Percentiles rank a stretch among this genome's conserved stretches.
Conservation (phyloP, 2,113 vertebrate species). For the Peromyscus californicus region DNA sequence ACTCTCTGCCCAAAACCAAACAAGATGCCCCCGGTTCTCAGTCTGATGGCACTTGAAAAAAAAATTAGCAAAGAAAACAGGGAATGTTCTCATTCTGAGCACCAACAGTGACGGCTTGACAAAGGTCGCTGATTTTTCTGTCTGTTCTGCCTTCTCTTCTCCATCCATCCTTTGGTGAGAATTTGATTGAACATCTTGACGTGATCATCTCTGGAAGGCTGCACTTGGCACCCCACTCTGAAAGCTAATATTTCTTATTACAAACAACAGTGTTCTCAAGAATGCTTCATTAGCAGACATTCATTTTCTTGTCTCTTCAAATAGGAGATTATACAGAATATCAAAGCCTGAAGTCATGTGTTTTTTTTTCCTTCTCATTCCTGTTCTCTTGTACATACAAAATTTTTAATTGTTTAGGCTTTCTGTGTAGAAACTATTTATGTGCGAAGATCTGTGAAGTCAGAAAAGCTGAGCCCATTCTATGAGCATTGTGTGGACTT, state of each 20-base stretch:
- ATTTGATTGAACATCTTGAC: not conserved
- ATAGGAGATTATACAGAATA: not conserved
- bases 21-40: slow-evolving; percentile 68
- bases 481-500: not conserved
- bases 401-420: slow-evolving; percentile 55
- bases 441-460: slow-evolving; percentile 31
- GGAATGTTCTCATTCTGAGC: not conserved
- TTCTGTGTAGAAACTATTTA: slow-evolving; percentile 56
- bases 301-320: slow-evolving; percentile 60
- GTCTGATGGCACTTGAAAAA: slow-evolving; percentile 55
- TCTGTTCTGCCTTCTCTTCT: not conserved
- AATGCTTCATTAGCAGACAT: slow-evolving; percentile 29
- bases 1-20: slow-evolving; percentile 82
- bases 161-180: not conserved
- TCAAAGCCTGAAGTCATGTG: not conserved
- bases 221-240: not conserved
- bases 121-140: slow-evolving; percentile 48
- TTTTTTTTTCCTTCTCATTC: not conserved
- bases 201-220: not conserved
- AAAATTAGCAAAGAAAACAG: slow-evolving; percentile 53
- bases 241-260: slow-evolving; percentile 53
- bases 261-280: slow-evolving; percentile 30
- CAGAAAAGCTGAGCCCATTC: slow-evolving; percentile 61
- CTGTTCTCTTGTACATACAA: not conserved
- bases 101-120: not conserved